These are phyloP conservation scores for Myotis brandtii DNA, from an alignment of 2,113 vertebrate species.

Conservation along the genomic window DNA sequence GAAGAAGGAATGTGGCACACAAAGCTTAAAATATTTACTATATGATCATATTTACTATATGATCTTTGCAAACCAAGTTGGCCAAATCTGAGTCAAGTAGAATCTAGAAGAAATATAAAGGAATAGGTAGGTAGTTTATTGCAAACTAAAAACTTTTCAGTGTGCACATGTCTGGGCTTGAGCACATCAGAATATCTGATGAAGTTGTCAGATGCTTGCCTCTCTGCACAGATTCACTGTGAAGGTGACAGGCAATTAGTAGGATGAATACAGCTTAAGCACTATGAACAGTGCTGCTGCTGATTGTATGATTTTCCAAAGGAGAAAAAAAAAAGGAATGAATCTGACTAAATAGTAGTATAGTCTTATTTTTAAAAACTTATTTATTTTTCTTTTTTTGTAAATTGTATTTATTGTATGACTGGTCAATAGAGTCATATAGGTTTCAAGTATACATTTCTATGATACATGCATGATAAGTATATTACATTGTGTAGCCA, in stretches of 20 bases:
- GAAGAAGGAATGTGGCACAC: background rate
- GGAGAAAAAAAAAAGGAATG: background rate
- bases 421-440: too few species aligned
- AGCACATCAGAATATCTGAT: background rate
- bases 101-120: constrained; percentile 2
- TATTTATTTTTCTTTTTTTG: too few species aligned
- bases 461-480: too few species aligned
- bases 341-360: background rate
- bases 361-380: background rate
- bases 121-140: background rate
- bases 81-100: background rate
- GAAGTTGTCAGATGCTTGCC: background rate
- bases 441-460: too few species aligned
- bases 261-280: background rate
- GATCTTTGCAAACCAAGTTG: background rate
- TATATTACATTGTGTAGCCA: too few species aligned
- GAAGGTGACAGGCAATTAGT: background rate
- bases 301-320: background rate
- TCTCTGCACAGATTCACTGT: background rate
- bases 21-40: background rate
- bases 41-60: background rate
- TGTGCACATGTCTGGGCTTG: background rate
- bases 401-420: background rate
- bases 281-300: background rate
- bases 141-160: background rate